phyloP scores from a whole-genome alignment of 2,888 invertebrate genomes.

The Octonoba sinensis region DNA sequence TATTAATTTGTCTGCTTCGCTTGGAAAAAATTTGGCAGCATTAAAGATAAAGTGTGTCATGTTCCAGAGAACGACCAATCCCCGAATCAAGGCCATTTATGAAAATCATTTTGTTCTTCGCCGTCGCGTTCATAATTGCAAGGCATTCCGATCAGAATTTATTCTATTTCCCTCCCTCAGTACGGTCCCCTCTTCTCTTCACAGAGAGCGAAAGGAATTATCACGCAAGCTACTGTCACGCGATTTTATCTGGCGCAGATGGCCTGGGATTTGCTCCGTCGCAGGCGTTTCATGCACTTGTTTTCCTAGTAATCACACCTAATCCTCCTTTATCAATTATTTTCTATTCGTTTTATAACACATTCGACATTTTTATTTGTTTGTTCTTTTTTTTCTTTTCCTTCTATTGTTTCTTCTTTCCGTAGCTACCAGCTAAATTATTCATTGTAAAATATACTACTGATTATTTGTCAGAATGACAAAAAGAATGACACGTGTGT shows the following conservation, averaged over 20 bases:
- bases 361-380: too few relatives aligned
- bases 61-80: constrained; percentile 27
- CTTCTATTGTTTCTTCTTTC: too few relatives aligned
- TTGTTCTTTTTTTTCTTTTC: too few relatives aligned
- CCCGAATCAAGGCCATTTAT: constrained; percentile 36
- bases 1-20: constrained; percentile 35
- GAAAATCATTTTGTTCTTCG: constrained; percentile 14
- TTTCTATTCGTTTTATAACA: too few relatives aligned
- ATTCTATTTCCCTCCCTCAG: neutral
- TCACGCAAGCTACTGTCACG: constrained; percentile 37
- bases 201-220: neutral
- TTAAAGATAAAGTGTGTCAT: constrained; percentile 42
- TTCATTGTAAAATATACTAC: too few relatives aligned
- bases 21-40: constrained; percentile 9
- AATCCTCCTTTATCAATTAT: too few relatives aligned
- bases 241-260: constrained; percentile 5
- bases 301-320: too few relatives aligned
- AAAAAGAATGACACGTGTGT: too few relatives aligned
- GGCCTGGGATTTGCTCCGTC: too few relatives aligned
- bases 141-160: constrained; percentile 17
- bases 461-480: too few relatives aligned
- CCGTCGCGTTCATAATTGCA: constrained; percentile 4
- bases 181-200: neutral
- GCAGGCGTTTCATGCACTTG: too few relatives aligned
- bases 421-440: too few relatives aligned